These are phyloP conservation scores for Orthosia gothica DNA, from an alignment of 2,888 invertebrate genomes.

Conservation along the genomic window DNA sequence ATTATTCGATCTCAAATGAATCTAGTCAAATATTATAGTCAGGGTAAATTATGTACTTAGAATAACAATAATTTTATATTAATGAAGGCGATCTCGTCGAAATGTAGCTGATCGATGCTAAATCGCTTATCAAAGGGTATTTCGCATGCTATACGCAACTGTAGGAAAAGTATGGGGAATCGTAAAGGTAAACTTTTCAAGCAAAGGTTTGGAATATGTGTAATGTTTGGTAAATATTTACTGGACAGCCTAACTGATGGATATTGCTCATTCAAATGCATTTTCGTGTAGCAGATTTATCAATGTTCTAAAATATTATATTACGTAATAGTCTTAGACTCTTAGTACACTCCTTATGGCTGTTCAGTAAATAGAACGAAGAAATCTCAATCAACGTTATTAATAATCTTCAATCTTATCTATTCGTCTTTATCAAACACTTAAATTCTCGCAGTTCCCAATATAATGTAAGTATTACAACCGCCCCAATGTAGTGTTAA, in stretches of 20 bases:
- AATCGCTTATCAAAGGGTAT: slow-evolving; percentile 55
- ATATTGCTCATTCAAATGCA: slow-evolving; percentile 29
- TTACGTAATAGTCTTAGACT: slow-evolving; percentile 10
- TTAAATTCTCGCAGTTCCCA: slow-evolving; percentile 54
- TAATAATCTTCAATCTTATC: slow-evolving; percentile 42
- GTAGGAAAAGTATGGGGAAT: slow-evolving; percentile 46
- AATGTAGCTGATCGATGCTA: slow-evolving; percentile 47
- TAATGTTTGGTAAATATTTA: slow-evolving; percentile 25
- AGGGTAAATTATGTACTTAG: slow-evolving; percentile 71
- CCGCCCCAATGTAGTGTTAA: slow-evolving; percentile 76
- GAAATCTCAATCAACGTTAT: slow-evolving; percentile 18
- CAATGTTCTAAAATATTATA: slow-evolving; percentile 15
- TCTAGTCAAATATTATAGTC: slow-evolving; percentile 76
- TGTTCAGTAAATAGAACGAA: slow-evolving; percentile 30
- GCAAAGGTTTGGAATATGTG: slow-evolving; percentile 7
- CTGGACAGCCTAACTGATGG: slow-evolving; percentile 26
- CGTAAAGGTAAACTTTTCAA: slow-evolving; percentile 22
- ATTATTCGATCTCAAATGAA: slow-evolving; percentile 66
- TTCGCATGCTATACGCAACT: slow-evolving; percentile 46
- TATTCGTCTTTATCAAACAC: slow-evolving; percentile 42
- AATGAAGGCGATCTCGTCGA: slow-evolving; percentile 38
- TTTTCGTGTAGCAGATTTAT: slow-evolving; percentile 6
- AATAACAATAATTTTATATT: slow-evolving; percentile 55
- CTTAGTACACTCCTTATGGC: slow-evolving; percentile 13
- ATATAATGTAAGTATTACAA: slow-evolving; percentile 64